Evolutionary conservation across 2,113 vertebrate genomes (phyloP).

Genomic region (Pedetes capensis): DNA sequence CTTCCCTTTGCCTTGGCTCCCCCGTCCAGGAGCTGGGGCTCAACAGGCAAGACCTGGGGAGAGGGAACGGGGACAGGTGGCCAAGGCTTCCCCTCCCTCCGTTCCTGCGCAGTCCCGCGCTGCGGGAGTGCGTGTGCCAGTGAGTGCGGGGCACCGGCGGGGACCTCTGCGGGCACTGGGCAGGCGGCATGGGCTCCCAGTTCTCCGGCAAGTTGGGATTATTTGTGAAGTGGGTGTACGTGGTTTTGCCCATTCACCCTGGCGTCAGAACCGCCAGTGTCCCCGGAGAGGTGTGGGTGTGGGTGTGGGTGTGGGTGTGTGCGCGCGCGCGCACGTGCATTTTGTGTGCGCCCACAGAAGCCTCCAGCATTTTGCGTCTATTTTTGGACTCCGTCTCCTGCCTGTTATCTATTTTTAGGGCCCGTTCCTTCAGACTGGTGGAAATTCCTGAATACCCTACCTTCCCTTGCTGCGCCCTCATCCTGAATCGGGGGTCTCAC

Average conservation of each 20-base stretch:
- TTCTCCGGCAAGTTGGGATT: background rate
- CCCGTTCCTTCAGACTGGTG: background rate
- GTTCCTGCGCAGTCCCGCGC: no score
- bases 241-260: background rate
- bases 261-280: background rate
- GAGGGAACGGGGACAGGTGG: rapidly evolving
- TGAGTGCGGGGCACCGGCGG: rapidly evolving
- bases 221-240: background rate
- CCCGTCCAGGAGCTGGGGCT: background rate
- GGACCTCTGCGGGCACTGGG: rapidly evolving
- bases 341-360: background rate
- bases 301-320: no score
- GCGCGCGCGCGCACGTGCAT: rapidly evolving
- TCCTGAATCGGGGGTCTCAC: background rate
- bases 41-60: background rate
- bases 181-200: background rate
- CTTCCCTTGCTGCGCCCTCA: background rate
- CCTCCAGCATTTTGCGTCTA: background rate
- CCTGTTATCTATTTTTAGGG: background rate
- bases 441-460: background rate
- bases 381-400: background rate
- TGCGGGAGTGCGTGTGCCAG: background rate
- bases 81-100: no score
- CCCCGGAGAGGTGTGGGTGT: no score
- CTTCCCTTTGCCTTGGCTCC: background rate